These are phyloP conservation scores for Lophura nycthemera DNA, from an alignment of 2,113 vertebrate genomes.

Conservation along the genomic window DNA sequence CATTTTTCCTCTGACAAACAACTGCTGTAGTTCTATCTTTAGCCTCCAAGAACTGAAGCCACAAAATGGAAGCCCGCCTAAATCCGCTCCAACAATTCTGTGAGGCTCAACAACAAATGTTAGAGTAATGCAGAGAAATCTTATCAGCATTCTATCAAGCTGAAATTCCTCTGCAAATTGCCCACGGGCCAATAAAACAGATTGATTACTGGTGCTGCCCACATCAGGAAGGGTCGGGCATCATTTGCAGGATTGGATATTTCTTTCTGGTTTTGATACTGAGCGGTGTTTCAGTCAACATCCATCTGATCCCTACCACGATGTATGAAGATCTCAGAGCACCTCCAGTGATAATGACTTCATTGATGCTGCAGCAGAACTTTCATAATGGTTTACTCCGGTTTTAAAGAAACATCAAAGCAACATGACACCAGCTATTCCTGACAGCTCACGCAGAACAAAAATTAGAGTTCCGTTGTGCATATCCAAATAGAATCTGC, in stretches of 20 bases:
- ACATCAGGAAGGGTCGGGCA: neutral
- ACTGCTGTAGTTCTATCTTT: slow-evolving; percentile 22
- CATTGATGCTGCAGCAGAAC: slow-evolving; percentile 13
- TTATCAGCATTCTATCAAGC: neutral
- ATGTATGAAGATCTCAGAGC: neutral
- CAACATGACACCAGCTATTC: slow-evolving; percentile 20
- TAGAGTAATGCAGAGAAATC: neutral
- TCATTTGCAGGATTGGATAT: neutral
- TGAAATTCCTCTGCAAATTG: neutral
- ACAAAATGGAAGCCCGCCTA: neutral
- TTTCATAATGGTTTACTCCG: slow-evolving; percentile 46
- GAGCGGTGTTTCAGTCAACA: slow-evolving; percentile 32
- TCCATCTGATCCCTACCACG: neutral
- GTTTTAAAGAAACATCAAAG: slow-evolving; percentile 72
- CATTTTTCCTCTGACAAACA: slow-evolving; percentile 14
- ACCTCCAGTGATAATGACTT: neutral
- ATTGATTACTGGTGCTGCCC: neutral
- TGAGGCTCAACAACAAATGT: neutral
- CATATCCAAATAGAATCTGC: slow-evolving; percentile 70
- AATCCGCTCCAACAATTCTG: neutral
- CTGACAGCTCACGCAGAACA: slow-evolving; percentile 57
- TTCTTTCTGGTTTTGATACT: neutral
- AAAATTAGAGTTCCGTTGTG: slow-evolving; percentile 20
- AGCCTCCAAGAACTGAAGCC: neutral
- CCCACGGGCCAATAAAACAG: neutral